A percentile compares a stretch with the other conserved stretches of the same genome.
Conservation (phyloP, 2,113 vertebrate species). For the Entelurus aequoreus region DNA sequence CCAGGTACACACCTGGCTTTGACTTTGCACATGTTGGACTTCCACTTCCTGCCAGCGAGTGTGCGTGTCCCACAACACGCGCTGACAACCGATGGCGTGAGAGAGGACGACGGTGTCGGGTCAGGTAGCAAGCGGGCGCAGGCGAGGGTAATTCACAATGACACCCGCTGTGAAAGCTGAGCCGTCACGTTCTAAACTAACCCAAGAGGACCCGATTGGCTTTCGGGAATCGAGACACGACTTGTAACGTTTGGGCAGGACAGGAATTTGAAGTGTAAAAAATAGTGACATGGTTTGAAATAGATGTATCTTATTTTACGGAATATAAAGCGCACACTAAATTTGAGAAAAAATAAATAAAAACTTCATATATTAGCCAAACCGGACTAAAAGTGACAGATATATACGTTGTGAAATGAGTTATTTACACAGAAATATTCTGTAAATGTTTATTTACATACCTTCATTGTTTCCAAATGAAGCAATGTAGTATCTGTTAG, state of each 20-base stretch:
- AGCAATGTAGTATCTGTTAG: too few relatives aligned
- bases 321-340: too few relatives aligned
- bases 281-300: slow-evolving; percentile 53
- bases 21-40: slow-evolving; percentile 66
- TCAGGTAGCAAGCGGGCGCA: slow-evolving; percentile 40
- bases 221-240: slow-evolving; percentile 29
- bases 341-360: too few relatives aligned
- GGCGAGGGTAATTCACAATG: slow-evolving; percentile 61
- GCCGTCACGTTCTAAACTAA: slow-evolving; percentile 46
- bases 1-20: slow-evolving; percentile 50
- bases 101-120: slow-evolving; percentile 54
- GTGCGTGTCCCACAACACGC: slow-evolving; percentile 44
- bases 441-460: too few relatives aligned
- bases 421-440: too few relatives aligned
- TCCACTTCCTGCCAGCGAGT: slow-evolving; percentile 61
- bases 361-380: too few relatives aligned
- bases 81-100: slow-evolving; percentile 56
- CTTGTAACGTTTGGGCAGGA: slow-evolving; percentile 27
- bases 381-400: too few relatives aligned
- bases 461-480: too few relatives aligned
- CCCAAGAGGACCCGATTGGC: slow-evolving; percentile 25
- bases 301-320: slow-evolving; percentile 13
- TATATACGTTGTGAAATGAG: too few relatives aligned
- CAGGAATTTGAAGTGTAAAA: slow-evolving; percentile 14
- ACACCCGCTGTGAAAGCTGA: slow-evolving; percentile 59